These are phyloP conservation scores for Sinopyrophorus schimmeli DNA, from an alignment of 2,888 invertebrate species.

Conservation along the genomic window DNA sequence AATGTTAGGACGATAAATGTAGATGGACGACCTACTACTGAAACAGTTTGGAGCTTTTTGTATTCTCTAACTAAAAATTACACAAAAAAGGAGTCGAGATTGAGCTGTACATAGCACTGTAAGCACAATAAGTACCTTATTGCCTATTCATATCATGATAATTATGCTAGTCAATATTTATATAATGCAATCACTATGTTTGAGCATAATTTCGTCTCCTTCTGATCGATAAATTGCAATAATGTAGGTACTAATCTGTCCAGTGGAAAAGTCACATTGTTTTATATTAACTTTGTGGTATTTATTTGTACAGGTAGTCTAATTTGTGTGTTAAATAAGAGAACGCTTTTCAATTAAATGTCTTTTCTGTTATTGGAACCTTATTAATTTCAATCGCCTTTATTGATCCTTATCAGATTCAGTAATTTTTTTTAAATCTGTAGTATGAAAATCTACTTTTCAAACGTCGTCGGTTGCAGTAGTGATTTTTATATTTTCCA, in stretches of 20 bases:
- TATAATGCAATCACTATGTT: slow-evolving; percentile 31
- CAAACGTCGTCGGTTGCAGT: too few relatives aligned
- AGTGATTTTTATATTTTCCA: too few relatives aligned
- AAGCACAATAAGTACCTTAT: slow-evolving; percentile 42
- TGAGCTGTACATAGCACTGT: slow-evolving; percentile 32
- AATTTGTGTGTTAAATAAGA: slow-evolving; percentile 56
- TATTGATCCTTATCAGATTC: too few relatives aligned
- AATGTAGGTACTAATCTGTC: slow-evolving; percentile 51
- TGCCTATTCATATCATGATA: slow-evolving; percentile 40
- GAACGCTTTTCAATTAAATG: slow-evolving; percentile 51
- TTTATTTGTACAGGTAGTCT: slow-evolving; percentile 57
- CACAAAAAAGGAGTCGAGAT: slow-evolving; percentile 36
- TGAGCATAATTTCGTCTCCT: slow-evolving; percentile 41
- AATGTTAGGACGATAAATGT: slow-evolving; percentile 26
- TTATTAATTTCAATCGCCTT: background rate
- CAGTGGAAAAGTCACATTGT: slow-evolving; percentile 56
- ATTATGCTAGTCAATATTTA: slow-evolving; percentile 33
- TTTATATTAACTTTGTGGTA: slow-evolving; percentile 48
- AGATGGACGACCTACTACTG: slow-evolving; percentile 28
- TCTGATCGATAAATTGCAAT: slow-evolving; percentile 45
- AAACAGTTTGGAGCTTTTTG: slow-evolving; percentile 34
- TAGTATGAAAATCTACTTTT: too few relatives aligned
- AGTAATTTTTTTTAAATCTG: too few relatives aligned
- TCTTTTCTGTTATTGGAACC: too few relatives aligned
- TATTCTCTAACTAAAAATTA: slow-evolving; percentile 31